Evolutionary conservation across 2,888 invertebrate species (phyloP).

Genomic region (Ischnus inquisitorius): DNA sequence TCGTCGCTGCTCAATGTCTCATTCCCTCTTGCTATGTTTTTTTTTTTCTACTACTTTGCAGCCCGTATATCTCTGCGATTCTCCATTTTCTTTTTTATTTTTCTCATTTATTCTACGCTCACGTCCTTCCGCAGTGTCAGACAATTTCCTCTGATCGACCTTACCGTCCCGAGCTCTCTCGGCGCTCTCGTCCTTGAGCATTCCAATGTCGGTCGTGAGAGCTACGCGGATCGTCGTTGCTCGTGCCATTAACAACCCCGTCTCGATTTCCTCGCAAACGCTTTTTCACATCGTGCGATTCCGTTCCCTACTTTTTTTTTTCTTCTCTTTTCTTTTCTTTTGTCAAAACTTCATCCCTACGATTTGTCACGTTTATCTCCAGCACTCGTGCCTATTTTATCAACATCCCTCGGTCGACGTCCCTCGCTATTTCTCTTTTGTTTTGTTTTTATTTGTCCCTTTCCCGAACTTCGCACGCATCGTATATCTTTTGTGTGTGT

Average conservation of each 20-base stretch:
- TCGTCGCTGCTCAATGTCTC: background rate
- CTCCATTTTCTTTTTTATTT: background rate
- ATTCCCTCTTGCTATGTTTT: background rate
- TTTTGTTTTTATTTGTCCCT: background rate
- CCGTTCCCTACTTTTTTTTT: too few species aligned
- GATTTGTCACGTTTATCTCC: background rate
- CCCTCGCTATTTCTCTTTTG: background rate
- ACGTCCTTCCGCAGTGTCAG: conserved; percentile 56
- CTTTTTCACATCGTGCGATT: background rate
- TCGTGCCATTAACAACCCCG: conserved; percentile 9
- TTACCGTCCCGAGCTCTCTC: conserved; percentile 3
- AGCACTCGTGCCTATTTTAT: background rate
- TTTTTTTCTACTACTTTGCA: background rate
- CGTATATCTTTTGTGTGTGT: background rate
- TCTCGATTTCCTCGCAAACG: background rate
- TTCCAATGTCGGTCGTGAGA: conserved; percentile 7
- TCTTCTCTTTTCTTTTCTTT: too few species aligned
- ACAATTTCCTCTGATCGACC: conserved; percentile 55
- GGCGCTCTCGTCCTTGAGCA: conserved; percentile 28
- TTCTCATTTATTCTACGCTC: conserved; percentile 32
- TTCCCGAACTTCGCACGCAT: background rate
- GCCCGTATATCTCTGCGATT: conserved; percentile 5
- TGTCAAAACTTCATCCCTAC: background rate
- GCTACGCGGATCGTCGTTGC: conserved; percentile 24
- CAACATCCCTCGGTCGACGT: background rate